These are phyloP conservation scores for Masticophis lateralis DNA, from an alignment of 2,797 vertebrate species.

Conservation along the genomic window DNA sequence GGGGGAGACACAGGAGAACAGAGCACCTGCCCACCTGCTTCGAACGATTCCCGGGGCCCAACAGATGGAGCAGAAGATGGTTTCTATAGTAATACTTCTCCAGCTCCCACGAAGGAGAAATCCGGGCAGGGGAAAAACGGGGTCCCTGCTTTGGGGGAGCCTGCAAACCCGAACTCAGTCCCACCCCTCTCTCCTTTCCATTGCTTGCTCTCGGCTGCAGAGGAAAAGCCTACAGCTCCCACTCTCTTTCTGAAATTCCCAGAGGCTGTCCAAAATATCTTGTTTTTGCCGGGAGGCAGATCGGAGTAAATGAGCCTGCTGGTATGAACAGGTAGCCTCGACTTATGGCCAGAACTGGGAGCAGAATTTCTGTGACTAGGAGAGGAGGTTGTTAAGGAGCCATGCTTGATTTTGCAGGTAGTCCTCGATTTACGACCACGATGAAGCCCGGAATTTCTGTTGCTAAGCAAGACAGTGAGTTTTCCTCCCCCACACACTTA, in stretches of 20 bases:
- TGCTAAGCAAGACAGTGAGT: too few species aligned
- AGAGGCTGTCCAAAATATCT: not conserved
- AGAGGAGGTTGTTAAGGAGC: too few species aligned
- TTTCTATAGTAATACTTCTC: slow-evolving; percentile 40
- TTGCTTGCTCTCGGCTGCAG: not conserved
- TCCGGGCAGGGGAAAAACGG: not conserved
- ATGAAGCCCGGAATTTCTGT: too few species aligned
- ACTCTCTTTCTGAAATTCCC: not conserved
- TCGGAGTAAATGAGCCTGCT: not conserved
- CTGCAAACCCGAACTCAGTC: too few species aligned
- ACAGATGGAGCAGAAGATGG: not conserved
- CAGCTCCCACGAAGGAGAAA: not conserved
- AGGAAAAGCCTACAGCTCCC: not conserved
- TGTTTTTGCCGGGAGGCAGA: not conserved
- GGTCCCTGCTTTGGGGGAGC: too few species aligned
- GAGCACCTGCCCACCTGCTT: not conserved
- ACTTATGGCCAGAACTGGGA: too few species aligned
- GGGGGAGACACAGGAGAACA: not conserved
- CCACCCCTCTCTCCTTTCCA: not conserved
- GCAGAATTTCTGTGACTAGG: too few species aligned
- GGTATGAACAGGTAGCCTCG: too few species aligned
- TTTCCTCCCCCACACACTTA: too few species aligned
- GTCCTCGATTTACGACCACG: too few species aligned
- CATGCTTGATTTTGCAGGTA: too few species aligned
- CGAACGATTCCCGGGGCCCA: not conserved